These are phyloP conservation scores for Limanda limanda DNA, from an alignment of 2,113 vertebrate species.

Conservation along the genomic window DNA sequence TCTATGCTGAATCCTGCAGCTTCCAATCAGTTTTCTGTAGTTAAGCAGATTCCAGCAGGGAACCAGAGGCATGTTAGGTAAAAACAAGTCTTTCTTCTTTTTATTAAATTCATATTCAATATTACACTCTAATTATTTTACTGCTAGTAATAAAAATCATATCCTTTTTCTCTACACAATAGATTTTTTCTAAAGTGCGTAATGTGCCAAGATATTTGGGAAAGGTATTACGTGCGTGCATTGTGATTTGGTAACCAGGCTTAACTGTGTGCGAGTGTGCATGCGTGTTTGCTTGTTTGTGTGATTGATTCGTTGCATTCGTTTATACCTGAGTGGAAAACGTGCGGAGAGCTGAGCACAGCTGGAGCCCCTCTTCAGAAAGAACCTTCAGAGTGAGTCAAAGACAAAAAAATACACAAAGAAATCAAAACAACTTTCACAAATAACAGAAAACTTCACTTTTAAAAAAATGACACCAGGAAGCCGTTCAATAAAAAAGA, in stretches of 20 bases:
- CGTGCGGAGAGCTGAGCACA: slow-evolving; percentile 87
- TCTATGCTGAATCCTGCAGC: neutral
- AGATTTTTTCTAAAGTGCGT: neutral
- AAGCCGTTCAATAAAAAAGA: neutral
- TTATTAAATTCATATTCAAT: neutral
- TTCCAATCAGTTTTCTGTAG: neutral
- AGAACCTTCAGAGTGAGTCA: slow-evolving; percentile 84
- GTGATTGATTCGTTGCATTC: neutral
- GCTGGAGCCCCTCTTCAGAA: slow-evolving; percentile 91
- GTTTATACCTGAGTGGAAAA: slow-evolving; percentile 90
- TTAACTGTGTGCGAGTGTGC: neutral
- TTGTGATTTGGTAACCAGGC: neutral
- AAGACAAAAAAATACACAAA: slow-evolving; percentile 1
- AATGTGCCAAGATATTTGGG: neutral
- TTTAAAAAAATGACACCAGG: neutral
- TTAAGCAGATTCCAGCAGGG: neutral
- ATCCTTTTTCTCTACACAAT: neutral
- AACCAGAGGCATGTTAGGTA: neutral
- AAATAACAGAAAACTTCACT: neutral
- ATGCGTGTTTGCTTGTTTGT: neutral
- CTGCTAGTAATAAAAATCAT: neutral
- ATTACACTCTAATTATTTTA: neutral
- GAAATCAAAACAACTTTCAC: neutral
- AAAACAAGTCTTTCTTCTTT: neutral
- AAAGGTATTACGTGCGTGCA: neutral